Percentiles rank a stretch among this genome's conserved stretches.
Evolutionary conservation across 2,113 vertebrate species (phyloP).

Genomic region (Anhinga rufa): DNA sequence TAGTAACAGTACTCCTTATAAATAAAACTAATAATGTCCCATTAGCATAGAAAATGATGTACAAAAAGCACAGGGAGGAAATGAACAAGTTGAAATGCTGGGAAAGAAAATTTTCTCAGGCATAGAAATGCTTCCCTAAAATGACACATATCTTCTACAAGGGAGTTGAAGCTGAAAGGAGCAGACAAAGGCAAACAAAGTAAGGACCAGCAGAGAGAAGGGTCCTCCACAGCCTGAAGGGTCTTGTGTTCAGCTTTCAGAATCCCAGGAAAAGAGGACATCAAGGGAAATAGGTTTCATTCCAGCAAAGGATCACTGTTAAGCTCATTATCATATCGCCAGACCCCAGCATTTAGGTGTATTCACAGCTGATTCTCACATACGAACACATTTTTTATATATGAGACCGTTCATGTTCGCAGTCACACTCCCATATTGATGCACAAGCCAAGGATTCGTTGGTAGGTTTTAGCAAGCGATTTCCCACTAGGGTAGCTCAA

Average conservation of each 20-base stretch:
- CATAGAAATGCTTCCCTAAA: neutral
- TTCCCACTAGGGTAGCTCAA: constrained; percentile 3
- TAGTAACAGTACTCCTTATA: neutral
- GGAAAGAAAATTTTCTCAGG: neutral
- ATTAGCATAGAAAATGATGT: neutral
- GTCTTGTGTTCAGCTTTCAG: neutral
- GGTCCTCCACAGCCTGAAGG: accelerated
- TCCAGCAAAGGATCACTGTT: neutral
- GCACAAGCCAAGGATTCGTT: neutral
- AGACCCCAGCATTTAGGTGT: neutral
- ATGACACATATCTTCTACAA: neutral
- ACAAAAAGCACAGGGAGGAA: neutral
- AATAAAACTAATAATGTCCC: neutral
- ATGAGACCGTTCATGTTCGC: neutral
- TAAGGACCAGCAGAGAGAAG: neutral
- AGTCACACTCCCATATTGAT: neutral
- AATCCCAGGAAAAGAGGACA: neutral
- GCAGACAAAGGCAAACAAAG: neutral
- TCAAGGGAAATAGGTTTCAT: neutral
- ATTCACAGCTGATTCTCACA: neutral
- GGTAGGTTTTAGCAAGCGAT: neutral
- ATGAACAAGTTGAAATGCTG: neutral
- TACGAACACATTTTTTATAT: neutral
- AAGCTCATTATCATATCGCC: accelerated
- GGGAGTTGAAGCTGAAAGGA: neutral